Conservation (phyloP, 2,113 vertebrate species). For the Egretta garzetta region DNA sequence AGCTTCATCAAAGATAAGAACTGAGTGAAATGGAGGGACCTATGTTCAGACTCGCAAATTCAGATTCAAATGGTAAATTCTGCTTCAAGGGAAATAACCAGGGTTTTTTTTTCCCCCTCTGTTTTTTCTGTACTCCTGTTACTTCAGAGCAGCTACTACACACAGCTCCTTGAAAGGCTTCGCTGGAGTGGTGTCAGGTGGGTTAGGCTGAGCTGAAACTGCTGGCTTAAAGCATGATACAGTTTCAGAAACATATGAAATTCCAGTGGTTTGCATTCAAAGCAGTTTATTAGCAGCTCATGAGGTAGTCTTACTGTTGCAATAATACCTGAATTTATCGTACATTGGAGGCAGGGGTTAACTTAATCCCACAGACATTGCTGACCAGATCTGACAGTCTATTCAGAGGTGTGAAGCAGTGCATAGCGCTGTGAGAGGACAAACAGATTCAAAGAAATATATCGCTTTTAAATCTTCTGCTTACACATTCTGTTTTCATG, state of each 20-base stretch:
- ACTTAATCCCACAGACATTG: neutral
- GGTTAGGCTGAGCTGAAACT: neutral
- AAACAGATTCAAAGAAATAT: neutral
- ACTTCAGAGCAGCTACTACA: neutral
- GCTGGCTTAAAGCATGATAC: neutral
- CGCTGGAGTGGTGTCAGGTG: neutral
- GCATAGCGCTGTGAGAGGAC: neutral
- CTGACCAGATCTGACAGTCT: neutral
- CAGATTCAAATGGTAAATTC: neutral
- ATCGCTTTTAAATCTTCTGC: neutral
- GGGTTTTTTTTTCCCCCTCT: fast-evolving
- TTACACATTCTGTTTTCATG: neutral
- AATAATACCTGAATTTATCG: neutral
- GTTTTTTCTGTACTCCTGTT: neutral
- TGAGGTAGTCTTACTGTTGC: neutral
- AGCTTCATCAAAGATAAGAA: neutral
- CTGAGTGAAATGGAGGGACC: neutral
- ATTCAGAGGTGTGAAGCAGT: neutral
- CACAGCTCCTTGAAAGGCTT: neutral
- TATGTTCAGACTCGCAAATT: neutral
- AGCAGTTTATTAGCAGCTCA: neutral
- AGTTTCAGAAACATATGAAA: neutral
- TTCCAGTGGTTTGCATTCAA: neutral
- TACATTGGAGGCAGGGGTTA: neutral
- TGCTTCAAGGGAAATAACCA: neutral